Evolutionary conservation across 1,140 invertebrate species (phyloP), one percentile per base, ranked within the genome.

Genomic region (Globodera ellingtonae): DNA sequence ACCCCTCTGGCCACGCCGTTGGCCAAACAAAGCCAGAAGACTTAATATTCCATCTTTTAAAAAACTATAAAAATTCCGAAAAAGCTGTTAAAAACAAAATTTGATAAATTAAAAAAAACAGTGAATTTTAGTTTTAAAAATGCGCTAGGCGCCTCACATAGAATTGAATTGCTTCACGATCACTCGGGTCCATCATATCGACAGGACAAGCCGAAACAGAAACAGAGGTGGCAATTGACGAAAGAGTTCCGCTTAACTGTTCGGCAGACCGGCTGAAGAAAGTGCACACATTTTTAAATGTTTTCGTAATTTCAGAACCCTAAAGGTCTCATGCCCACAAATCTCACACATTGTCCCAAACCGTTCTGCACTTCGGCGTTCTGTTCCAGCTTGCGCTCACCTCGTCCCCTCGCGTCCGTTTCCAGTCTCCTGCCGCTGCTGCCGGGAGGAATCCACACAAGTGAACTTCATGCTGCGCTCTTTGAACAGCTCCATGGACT

Each of bases 401-500:
- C 18, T n/a, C 65, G 56, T 62, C 56, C 18, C 56, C 56, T 18
- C 56, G 5, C 56, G 56, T 62, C 56, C 56, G 56, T 6, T 62
- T 62, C 56, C 18, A 15, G 5, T 18, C 15, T 62, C 56, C 15
- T 62, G 13, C 56, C 18, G 56, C 56, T 59, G 56, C 13, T 59
- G 56, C 18, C 18, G 56, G 18, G 56, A 15, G 10, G 56, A 18
- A 15, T 62, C 56, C 56, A 62, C 73, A 56, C 46, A 56, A 4
- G 65, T 65, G 47, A 75, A 59, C 18, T 65, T 67, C 48, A 67
- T 77, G 44, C 65, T 50, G 46, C 75, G 75, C 47, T 77, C 75
- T 67, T 77, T 77, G 9, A 77, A 77, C 75, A 77, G 35, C 35
- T 77, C 75, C 24, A 62, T 65, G n/a, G 75, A 52, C n/a, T 77